A percentile compares a stretch with the other conserved stretches of the same genome.
Evolutionary conservation across 2,113 vertebrate species (phyloP).

Genomic region (Pardalotus punctatus): DNA sequence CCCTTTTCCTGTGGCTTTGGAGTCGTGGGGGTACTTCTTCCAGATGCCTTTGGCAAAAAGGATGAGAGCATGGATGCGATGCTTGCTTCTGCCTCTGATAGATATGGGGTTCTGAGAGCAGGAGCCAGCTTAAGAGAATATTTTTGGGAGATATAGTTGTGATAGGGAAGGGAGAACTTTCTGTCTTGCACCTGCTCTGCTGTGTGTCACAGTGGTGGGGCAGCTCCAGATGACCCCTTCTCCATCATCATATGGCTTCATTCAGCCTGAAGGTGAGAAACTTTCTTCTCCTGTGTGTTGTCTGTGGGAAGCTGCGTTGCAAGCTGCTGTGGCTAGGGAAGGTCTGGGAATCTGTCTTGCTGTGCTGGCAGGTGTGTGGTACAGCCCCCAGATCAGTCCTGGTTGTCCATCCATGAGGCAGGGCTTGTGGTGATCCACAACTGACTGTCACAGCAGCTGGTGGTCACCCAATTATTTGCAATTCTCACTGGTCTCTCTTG

Average conservation of each 20-base stretch:
- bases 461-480: neutral
- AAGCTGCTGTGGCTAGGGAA: neutral
- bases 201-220: neutral
- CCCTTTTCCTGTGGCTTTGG: neutral
- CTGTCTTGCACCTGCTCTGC: neutral
- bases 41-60: neutral
- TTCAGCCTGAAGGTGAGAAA: neutral
- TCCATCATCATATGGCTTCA: neutral
- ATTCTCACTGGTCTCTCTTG: neutral
- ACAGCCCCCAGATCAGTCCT: neutral
- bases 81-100: neutral
- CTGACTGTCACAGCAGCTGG: accelerated
- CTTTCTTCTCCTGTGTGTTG: neutral
- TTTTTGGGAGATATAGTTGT: neutral
- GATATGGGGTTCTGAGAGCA: neutral
- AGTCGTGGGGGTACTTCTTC: neutral
- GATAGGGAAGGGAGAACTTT: neutral
- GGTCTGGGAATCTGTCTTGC: neutral
- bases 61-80: neutral
- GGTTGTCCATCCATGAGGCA: accelerated
- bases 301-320: neutral
- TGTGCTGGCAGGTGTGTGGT: neutral
- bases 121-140: neutral
- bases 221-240: neutral
- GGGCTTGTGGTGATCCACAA: neutral